phyloP scores from a whole-genome alignment of 2,888 invertebrate species.

The Hypselothyrea guttata region DNA sequence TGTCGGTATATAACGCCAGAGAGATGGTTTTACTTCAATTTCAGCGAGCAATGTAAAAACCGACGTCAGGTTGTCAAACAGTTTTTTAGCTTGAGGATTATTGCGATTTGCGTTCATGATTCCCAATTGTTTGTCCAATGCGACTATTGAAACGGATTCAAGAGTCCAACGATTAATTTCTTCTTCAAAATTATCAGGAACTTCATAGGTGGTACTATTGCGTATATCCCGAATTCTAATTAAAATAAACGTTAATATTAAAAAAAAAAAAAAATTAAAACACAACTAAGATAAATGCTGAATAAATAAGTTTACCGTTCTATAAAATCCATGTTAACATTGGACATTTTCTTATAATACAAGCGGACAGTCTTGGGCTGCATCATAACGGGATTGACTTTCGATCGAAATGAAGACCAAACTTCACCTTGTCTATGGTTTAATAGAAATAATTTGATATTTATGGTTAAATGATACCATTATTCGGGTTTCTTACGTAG shows the following conservation, averaged over 20 bases:
- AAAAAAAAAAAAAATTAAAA: no score
- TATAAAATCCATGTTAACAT: slow-evolving; percentile 80
- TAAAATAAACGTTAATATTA: no score
- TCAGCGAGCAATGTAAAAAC: slow-evolving; percentile 43
- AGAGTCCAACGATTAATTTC: slow-evolving; percentile 84
- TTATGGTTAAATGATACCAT: not conserved
- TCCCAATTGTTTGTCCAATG: slow-evolving; percentile 80
- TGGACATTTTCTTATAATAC: slow-evolving; percentile 83
- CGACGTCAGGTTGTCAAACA: slow-evolving; percentile 41
- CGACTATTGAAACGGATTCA: slow-evolving; percentile 83
- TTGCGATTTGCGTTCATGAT: slow-evolving; percentile 25
- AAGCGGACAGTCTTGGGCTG: slow-evolving; percentile 84
- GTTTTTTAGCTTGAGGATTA: slow-evolving; percentile 29
- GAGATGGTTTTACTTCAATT: slow-evolving; percentile 65
- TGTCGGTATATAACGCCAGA: slow-evolving; percentile 67
- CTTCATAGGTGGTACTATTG: slow-evolving; percentile 56
- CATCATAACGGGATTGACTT: slow-evolving; percentile 86
- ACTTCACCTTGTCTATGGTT: slow-evolving; percentile 79
- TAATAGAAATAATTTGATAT: no score
- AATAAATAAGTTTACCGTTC: no score
- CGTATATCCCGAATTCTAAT: slow-evolving; percentile 26
- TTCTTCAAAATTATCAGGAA: slow-evolving; percentile 82
- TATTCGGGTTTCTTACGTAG: not conserved
- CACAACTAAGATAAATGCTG: no score
- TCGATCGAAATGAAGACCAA: slow-evolving; percentile 86